phyloP scores from a whole-genome alignment of 2,888 invertebrate genomes.

The Leptinotarsa haldemani region DNA sequence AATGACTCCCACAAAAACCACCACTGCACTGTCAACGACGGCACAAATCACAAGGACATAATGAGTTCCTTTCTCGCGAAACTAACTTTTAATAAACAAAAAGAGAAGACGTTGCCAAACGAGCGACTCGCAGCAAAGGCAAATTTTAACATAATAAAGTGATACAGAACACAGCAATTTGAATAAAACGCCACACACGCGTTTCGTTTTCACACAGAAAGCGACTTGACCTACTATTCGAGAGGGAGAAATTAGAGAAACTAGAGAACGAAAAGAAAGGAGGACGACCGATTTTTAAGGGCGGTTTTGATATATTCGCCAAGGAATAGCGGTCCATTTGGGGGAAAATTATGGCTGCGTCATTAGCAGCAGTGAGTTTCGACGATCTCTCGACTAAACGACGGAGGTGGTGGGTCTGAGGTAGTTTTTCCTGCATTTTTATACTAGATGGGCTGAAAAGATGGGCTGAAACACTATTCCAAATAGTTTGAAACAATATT shows the following conservation, averaged over 20 bases:
- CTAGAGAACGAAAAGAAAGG: slow-evolving; percentile 17
- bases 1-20: background rate
- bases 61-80: background rate
- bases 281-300: slow-evolving; percentile 7
- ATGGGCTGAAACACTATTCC: too few species aligned
- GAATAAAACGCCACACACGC: slow-evolving; percentile 24
- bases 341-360: background rate
- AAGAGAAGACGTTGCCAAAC: background rate
- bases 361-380: background rate
- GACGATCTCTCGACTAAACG: background rate
- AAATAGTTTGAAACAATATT: too few species aligned
- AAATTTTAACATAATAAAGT: slow-evolving; percentile 29
- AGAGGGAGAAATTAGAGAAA: slow-evolving; percentile 13
- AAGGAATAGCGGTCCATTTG: background rate
- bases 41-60: slow-evolving; percentile 4
- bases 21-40: background rate
- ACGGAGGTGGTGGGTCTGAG: background rate
- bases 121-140: slow-evolving; percentile 14
- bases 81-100: slow-evolving; percentile 14
- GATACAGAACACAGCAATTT: slow-evolving; percentile 27
- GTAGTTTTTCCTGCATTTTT: background rate
- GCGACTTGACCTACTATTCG: slow-evolving; percentile 26
- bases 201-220: slow-evolving; percentile 12
- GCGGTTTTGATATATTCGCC: slow-evolving; percentile 3
- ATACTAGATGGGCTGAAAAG: too few species aligned